Evolutionary conservation across 2,113 vertebrate genomes (phyloP).

Genomic region (Panurus biarmicus): DNA sequence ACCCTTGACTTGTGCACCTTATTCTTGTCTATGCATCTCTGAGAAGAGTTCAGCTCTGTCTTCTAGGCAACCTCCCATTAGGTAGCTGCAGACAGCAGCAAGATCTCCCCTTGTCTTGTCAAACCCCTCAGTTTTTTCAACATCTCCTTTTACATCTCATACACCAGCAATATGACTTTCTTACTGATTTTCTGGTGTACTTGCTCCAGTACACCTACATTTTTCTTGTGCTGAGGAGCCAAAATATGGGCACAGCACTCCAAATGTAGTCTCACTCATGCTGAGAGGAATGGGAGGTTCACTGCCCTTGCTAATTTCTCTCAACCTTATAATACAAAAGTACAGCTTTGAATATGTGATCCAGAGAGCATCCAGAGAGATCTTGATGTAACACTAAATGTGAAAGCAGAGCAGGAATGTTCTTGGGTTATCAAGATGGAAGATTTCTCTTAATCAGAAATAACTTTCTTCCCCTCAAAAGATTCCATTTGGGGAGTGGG

Average conservation of each 20-base stretch:
- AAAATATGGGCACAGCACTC: background rate
- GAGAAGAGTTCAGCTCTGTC: background rate
- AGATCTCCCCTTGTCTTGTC: background rate
- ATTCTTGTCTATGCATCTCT: background rate
- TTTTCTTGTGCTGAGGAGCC: background rate
- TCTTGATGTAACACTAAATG: background rate
- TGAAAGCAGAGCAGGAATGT: background rate
- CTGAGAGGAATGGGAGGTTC: background rate
- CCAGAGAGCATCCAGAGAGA: background rate
- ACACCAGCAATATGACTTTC: background rate
- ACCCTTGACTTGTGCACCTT: background rate
- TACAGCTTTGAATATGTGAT: background rate
- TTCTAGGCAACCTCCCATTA: background rate
- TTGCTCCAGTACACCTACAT: background rate
- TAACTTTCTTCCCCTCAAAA: background rate
- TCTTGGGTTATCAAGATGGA: background rate
- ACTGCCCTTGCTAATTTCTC: background rate
- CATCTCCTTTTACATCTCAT: background rate
- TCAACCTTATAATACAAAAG: background rate
- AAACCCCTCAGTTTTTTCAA: rapidly evolving
- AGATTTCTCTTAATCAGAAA: background rate
- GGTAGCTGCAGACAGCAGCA: background rate
- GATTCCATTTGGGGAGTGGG: background rate
- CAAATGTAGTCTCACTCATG: background rate
- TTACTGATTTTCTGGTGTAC: background rate